Evolutionary conservation across 2,797 vertebrate species (phyloP), one percentile per base, ranked within the genome.

Genomic region (Sparidentex hasta): DNA sequence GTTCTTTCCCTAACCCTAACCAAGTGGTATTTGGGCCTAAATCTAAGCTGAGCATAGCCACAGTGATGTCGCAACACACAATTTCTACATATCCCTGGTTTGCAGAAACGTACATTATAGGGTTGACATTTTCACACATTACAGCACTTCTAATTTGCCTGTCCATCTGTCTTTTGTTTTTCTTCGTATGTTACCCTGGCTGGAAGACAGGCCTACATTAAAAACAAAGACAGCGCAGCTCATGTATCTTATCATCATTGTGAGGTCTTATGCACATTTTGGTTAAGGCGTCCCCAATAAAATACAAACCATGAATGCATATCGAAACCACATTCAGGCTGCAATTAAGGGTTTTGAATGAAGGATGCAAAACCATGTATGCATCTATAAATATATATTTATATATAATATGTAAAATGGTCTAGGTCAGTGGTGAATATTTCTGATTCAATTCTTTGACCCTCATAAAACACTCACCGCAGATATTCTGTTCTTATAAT

Each of bases 401-500:
- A 65, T 62, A 61, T 65, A 78, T 38, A 64, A 80, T 82, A 78
- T 78, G 73, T 77, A 79, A 78, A 87, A 25, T 43, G 70, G 61
- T 70, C 61, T 52, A 64, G 58, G 59, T 65, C 62, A 70, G 38
- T 0, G 20, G 2, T 70, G 58, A 74, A 68, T 62, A 44, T 69
- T 63, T 63, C 71, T 74, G 50, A 79, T 77, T 78, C 77, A 76
- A 70, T 77, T 76, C 51, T 38, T 57, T 78, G 66, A 84, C 76
- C 80, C 83, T 85, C 47, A 72, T 82, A 73, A 82, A 70, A 82
- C 72, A 72, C 76, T 61, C 64, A 65, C 62, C 78, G 54, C 78
- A 74, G 57, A 82, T 75, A 80, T 76, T 68, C 65, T 71, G 64
- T 65, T 83, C 59, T 71, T 78, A 85, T 78, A 78, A 69, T 84